Base-by-base conservation (phyloP, 1,140 invertebrate species). In the Sminthurinus signatus region DNA sequence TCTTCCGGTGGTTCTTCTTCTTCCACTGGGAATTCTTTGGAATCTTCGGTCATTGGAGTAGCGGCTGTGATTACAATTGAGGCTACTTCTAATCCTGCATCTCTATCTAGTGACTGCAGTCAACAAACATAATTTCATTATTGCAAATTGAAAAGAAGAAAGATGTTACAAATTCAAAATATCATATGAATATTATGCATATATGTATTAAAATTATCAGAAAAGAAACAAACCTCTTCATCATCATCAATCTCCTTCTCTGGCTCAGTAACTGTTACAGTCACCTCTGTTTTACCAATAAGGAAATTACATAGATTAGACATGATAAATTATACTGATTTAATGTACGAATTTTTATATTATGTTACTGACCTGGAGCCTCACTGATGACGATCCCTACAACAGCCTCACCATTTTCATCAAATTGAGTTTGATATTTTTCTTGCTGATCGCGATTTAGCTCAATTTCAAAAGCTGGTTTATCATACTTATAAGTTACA, bases 21-120 rank as follows among this genome's bases (percentile, higher is more conserved):
- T 21, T 32, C 72, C 75, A 75, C 60, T 73, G 88, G 2, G 83
- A 69, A 80, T 57, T 82, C 81, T 32, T 87, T 86, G 4, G 82
- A 78, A 68, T 90, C 87, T 76, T 92, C 89, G 69, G 83, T 78
- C 87, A 90, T 89, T 25, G 89, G 90, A 4, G 90, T 92, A 46
- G 90, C 89, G 25, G 88, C 88, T 17, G 89, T 92, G 73, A 93
- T 91, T 8, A 91, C 88, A 68, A 69, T 68, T 72, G 68, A 62
- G 15, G 65, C 59, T 27, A 69, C 64, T 19, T 79, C 78, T 74
- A 79, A 76, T 69, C 78, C 76, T 75, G 76, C 71, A 74, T 75
- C 78, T 76, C 77, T 76, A 70, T 77, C 77, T 75, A 75, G 71
- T 77, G 72, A 72, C 70, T 57, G 72, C 51, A 72, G 51, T 69